Conservation (phyloP, 2,113 vertebrate species). For the Seriola quinqueradiata region DNA sequence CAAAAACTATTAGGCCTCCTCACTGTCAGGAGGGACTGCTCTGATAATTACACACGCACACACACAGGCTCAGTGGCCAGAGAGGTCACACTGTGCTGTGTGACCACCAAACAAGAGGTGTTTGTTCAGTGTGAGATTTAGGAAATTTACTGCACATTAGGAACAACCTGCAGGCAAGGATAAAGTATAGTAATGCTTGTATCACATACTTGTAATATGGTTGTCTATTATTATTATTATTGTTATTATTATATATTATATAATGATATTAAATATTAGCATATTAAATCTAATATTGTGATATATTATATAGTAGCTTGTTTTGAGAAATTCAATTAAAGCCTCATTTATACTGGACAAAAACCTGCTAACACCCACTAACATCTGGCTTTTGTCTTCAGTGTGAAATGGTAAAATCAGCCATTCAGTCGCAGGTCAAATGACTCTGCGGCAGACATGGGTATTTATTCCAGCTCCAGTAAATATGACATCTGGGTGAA, state of each 20-base stretch:
- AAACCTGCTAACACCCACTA: no score
- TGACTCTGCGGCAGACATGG: no score
- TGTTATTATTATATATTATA: no score
- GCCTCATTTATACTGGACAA: neutral
- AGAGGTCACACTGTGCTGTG: conserved; percentile 13
- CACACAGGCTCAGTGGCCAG: neutral
- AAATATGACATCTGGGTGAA: no score
- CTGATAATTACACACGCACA: conserved; percentile 39
- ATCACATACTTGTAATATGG: neutral
- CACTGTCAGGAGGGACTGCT: conserved; percentile 24
- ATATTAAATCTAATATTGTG: no score
- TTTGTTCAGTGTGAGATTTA: neutral
- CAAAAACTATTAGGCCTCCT: conserved; percentile 40
- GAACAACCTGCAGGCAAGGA: neutral
- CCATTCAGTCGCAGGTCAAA: no score
- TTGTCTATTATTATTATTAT: neutral
- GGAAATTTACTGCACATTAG: conserved; percentile 4
- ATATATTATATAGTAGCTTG: no score
- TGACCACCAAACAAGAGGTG: neutral
- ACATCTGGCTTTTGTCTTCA: no score
- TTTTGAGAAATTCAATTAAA: neutral
- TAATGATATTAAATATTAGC: no score
- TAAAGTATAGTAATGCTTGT: neutral
- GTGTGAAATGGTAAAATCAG: no score
- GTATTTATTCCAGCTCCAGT: no score